Conservation (phyloP, 2,888 invertebrate species). For the Drymonia ruficornis region DNA sequence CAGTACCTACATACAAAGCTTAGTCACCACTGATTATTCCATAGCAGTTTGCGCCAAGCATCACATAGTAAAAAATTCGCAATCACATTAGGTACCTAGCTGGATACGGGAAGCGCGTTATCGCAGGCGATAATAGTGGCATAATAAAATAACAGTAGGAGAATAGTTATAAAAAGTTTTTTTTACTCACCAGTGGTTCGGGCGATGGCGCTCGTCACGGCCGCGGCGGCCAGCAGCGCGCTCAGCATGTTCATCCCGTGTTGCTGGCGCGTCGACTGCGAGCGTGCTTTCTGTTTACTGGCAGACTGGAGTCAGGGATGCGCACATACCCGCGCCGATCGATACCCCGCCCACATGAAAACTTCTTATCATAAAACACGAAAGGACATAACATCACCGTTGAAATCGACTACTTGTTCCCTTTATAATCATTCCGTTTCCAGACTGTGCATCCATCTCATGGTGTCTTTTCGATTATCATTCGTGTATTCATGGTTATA, state of each 20-base stretch:
- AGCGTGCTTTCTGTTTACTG: conserved; percentile 61
- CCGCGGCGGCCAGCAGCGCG: conserved; percentile 49
- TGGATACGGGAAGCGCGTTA: conserved; percentile 42
- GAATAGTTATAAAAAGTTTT: conserved; percentile 6
- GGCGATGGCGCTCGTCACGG: conserved; percentile 57
- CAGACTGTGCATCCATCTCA: conserved; percentile 25
- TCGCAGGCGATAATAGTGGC: conserved; percentile 31
- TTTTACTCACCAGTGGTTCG: conserved; percentile 61
- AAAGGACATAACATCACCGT: conserved; percentile 41
- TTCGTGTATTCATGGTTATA: conserved; percentile 33
- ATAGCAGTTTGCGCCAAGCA: conserved; percentile 15
- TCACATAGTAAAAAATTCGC: conserved; percentile 21
- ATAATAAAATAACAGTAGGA: conserved; percentile 4
- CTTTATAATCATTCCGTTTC: conserved; percentile 9
- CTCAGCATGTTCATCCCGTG: conserved; percentile 60
- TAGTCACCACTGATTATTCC: conserved; percentile 9
- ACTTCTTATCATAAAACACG: conserved; percentile 32
- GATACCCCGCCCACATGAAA: conserved; percentile 79
- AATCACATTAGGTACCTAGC: conserved; percentile 15
- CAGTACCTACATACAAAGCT: conserved; percentile 7
- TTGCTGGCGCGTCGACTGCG: conserved; percentile 32
- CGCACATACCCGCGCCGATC: conserved; percentile 72
- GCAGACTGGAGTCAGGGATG: conserved; percentile 39
- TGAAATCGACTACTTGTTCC: conserved; percentile 19
- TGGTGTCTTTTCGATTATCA: conserved; percentile 29